These are phyloP conservation scores for Tauraco erythrolophus DNA, from an alignment of 2,113 vertebrate genomes.

Conservation along the genomic window DNA sequence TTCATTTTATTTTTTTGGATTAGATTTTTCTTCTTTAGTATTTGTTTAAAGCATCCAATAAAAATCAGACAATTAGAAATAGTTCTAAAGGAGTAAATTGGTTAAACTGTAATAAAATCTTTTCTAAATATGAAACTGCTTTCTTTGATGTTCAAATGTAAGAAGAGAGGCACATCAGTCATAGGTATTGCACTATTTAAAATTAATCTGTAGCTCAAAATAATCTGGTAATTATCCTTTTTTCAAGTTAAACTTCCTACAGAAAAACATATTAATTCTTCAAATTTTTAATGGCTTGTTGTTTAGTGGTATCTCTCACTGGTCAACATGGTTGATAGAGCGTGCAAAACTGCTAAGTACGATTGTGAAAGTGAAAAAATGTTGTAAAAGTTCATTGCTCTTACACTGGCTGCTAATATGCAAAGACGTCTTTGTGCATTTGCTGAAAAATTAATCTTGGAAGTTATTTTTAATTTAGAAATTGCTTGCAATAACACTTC, in stretches of 20 bases:
- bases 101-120: neutral
- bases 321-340: neutral
- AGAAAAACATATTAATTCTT: neutral
- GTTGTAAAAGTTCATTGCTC: neutral
- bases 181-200: neutral
- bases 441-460: neutral
- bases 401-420: neutral
- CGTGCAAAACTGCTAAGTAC: neutral
- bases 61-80: neutral
- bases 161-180: neutral
- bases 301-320: neutral
- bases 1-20: neutral
- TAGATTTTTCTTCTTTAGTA: neutral
- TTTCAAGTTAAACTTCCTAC: neutral
- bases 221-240: neutral
- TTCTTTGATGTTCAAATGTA: neutral
- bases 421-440: neutral
- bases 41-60: neutral
- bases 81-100: neutral
- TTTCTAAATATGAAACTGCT: neutral
- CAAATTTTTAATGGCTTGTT: neutral
- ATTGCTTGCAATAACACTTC: neutral
- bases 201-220: neutral
- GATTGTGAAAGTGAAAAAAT: neutral
- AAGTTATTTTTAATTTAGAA: neutral